phyloP scores from a whole-genome alignment of 2,888 invertebrate genomes.

The Heliconius cydno region DNA sequence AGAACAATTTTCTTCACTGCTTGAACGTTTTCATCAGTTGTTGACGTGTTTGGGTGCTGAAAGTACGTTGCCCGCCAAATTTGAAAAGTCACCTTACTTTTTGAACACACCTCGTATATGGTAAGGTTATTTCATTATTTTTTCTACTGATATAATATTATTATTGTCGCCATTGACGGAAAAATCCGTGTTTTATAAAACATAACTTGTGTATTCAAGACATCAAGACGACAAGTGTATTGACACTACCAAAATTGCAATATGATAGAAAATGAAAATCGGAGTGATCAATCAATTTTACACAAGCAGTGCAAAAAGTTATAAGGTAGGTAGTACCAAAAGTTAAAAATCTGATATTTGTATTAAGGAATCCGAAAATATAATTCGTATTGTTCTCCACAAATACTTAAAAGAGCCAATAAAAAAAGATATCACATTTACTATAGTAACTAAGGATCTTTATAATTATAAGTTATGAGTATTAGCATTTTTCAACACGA shows the following conservation, averaged over 20 bases:
- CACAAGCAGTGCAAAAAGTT: no score
- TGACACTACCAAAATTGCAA: neutral
- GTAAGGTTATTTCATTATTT: neutral
- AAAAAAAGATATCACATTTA: neutral
- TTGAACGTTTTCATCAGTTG: no score
- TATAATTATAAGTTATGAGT: neutral
- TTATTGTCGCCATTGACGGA: neutral
- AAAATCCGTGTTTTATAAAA: neutral
- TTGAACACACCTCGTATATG: no score
- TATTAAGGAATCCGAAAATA: neutral
- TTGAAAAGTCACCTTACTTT: no score
- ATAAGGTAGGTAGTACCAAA: neutral
- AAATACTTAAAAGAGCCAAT: neutral
- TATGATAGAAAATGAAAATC: no score
- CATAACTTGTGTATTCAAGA: neutral
- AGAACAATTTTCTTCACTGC: no score
- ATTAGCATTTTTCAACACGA: neutral
- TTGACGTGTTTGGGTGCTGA: no score
- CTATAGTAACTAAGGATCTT: neutral
- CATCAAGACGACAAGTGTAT: neutral
- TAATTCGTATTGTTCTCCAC: neutral
- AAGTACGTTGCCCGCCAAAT: no score
- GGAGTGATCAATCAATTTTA: no score
- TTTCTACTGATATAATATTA: neutral
- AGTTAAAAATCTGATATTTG: neutral